phyloP scores from a whole-genome alignment of 2,888 invertebrate species.

The Rhagium mordax region DNA sequence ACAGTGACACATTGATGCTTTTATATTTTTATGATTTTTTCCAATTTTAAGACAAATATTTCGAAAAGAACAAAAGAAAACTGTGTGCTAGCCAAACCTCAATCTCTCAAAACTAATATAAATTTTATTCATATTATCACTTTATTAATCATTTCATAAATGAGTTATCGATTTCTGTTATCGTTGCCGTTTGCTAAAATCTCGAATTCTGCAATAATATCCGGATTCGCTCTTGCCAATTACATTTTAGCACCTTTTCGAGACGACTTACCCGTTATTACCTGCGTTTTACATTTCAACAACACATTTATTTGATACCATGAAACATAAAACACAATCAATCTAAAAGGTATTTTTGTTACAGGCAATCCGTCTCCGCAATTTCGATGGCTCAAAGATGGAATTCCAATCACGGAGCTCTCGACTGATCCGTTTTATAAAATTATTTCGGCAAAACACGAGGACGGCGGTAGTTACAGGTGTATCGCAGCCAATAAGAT shows the following conservation, averaged over 20 bases:
- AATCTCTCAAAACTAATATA: too few relatives aligned
- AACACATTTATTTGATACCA: neutral
- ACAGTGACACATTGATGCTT: too few relatives aligned
- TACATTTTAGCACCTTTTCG: conserved; percentile 1
- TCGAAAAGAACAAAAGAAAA: too few relatives aligned
- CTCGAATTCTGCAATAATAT: conserved; percentile 33
- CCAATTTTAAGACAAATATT: too few relatives aligned
- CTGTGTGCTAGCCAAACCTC: too few relatives aligned
- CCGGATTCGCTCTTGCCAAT: conserved; percentile 34
- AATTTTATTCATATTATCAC: neutral
- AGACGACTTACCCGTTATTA: neutral
- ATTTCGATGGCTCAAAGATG: conserved; percentile 94
- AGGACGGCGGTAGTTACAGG: conserved; percentile 92
- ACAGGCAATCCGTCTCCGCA: conserved; percentile 92
- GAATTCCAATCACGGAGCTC: conserved; percentile 83
- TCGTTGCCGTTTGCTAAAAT: conserved; percentile 10
- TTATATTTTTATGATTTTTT: too few relatives aligned
- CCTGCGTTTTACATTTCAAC: neutral
- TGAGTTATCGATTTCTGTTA: conserved; percentile 26
- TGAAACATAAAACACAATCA: neutral
- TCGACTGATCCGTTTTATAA: conserved; percentile 88
- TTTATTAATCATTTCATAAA: neutral
- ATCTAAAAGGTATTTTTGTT: conserved; percentile 56
- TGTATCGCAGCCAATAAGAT: conserved; percentile 93
- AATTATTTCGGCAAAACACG: conserved; percentile 84